Conservation (phyloP, 2,888 invertebrate genomes). For the Orthosia gracilis region DNA sequence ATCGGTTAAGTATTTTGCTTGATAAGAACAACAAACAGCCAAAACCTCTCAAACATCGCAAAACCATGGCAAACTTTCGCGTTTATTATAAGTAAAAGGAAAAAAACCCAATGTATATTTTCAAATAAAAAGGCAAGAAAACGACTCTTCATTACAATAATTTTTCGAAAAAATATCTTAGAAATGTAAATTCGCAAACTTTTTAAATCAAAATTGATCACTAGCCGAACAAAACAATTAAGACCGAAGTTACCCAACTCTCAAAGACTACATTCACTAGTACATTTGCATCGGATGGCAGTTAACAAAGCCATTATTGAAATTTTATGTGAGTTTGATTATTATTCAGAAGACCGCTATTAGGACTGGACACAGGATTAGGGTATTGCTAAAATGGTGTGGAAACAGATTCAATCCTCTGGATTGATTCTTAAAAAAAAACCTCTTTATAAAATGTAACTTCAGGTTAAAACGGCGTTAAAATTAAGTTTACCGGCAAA, state of each 20-base stretch:
- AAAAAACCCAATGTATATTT: no score
- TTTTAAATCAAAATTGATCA: slow-evolving; percentile 60
- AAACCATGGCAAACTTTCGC: no score
- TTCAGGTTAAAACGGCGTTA: no score
- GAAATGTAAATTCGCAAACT: slow-evolving; percentile 38
- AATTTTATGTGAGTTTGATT: slow-evolving; percentile 91
- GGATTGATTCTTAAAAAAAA: no score
- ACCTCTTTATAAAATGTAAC: no score
- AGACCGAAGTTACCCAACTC: slow-evolving; percentile 64
- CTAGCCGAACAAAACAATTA: slow-evolving; percentile 76
- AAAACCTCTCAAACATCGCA: no score
- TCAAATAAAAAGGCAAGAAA: background rate
- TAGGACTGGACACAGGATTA: slow-evolving; percentile 88
- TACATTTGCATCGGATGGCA: slow-evolving; percentile 86
- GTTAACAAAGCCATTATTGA: slow-evolving; percentile 89
- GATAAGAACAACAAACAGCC: no score
- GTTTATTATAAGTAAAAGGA: no score
- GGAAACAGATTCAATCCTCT: slow-evolving; percentile 73
- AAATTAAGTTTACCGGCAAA: background rate
- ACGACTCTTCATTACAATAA: background rate
- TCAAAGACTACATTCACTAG: slow-evolving; percentile 49
- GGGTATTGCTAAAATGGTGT: slow-evolving; percentile 66
- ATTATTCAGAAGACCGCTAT: slow-evolving; percentile 91
- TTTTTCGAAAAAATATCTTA: background rate
- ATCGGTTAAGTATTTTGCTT: no score